These are phyloP conservation scores for Tetramorium alpestre DNA, from an alignment of 1,140 invertebrate species.

Conservation along the genomic window DNA sequence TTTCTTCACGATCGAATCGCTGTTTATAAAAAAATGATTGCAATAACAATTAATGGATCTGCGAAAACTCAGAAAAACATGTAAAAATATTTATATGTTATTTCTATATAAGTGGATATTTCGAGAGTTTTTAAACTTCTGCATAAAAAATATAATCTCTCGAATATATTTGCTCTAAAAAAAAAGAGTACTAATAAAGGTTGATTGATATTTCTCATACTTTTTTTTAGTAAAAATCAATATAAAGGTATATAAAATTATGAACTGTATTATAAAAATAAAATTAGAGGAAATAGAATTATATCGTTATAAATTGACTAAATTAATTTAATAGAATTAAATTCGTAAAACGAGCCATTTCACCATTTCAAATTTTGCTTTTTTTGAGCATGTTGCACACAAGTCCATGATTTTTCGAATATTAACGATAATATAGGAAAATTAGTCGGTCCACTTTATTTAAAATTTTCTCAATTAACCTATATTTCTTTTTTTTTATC, in stretches of 20 bases:
- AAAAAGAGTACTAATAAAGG: neutral
- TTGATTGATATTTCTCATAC: neutral
- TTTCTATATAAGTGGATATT: neutral
- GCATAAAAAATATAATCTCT: neutral
- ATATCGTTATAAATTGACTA: neutral
- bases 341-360: neutral
- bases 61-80: neutral
- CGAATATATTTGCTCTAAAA: neutral
- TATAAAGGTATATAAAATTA: neutral
- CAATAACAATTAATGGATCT: neutral
- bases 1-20: neutral
- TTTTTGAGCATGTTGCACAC: neutral
- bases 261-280: too few species aligned
- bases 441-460: constrained; percentile 13
- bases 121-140: neutral
- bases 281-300: neutral
- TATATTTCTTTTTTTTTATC: constrained; percentile 13
- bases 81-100: neutral
- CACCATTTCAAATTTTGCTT: neutral
- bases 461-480: constrained; percentile 25
- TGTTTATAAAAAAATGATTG: neutral
- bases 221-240: neutral
- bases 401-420: neutral
- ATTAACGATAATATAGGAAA: neutral
- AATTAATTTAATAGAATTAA: neutral